Conservation (phyloP, 1,140 invertebrate species). For the Zaprionus camerounensis region DNA sequence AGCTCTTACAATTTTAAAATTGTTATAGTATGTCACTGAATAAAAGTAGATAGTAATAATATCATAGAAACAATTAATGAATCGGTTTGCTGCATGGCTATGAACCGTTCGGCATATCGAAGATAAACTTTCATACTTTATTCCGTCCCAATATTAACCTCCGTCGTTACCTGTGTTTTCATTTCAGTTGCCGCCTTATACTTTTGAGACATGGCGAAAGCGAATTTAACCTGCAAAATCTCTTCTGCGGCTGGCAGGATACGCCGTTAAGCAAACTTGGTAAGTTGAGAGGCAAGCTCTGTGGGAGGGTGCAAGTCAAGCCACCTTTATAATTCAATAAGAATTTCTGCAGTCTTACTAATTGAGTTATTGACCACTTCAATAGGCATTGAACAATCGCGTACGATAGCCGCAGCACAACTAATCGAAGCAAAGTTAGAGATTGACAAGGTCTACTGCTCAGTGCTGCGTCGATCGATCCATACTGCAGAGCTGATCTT, state of each 20-base stretch:
- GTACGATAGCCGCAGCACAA: conserved; percentile 89
- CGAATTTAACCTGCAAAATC: conserved; percentile 89
- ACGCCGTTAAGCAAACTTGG: conserved; percentile 86
- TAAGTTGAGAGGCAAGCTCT: conserved; percentile 23
- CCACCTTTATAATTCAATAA: too few relatives aligned
- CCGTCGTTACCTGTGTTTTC: background rate
- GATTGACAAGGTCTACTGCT: conserved; percentile 90
- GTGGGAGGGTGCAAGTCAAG: too few relatives aligned
- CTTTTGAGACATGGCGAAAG: conserved; percentile 91
- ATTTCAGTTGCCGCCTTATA: conserved; percentile 84
- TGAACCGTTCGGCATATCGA: too few relatives aligned
- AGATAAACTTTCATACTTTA: background rate
- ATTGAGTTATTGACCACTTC: conserved; percentile 1
- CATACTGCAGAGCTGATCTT: conserved; percentile 88
- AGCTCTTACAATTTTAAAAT: too few relatives aligned
- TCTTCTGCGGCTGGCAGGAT: conserved; percentile 91
- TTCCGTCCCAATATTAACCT: background rate
- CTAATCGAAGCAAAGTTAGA: conserved; percentile 88
- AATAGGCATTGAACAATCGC: conserved; percentile 85
- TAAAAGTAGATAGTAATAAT: too few relatives aligned
- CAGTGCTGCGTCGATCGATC: conserved; percentile 87
- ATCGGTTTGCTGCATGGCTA: too few relatives aligned
- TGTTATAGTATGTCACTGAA: too few relatives aligned
- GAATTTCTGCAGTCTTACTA: background rate
- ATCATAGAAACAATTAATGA: too few relatives aligned